phyloP scores from a whole-genome alignment of 2,888 invertebrate species.

The Meiosimyza decipiens region DNA sequence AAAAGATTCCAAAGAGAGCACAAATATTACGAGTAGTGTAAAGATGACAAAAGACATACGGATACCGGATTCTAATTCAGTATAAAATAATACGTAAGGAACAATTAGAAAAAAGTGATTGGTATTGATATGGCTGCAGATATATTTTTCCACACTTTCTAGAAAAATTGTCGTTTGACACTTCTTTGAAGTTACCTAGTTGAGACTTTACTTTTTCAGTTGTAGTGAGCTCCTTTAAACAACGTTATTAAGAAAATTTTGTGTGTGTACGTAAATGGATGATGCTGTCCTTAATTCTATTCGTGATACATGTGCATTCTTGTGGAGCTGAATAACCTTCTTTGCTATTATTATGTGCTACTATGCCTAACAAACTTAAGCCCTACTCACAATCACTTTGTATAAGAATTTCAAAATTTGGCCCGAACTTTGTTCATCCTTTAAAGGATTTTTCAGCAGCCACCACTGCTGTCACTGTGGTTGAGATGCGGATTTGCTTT shows the following conservation, averaged over 20 bases:
- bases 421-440: too few species aligned
- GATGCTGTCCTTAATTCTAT: neutral
- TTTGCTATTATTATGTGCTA: slow-evolving; percentile 17
- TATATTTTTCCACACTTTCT: too few species aligned
- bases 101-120: too few species aligned
- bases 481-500: slow-evolving; percentile 23
- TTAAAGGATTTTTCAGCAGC: slow-evolving; percentile 6
- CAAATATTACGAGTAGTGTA: too few species aligned
- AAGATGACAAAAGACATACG: too few species aligned
- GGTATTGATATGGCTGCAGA: too few species aligned
- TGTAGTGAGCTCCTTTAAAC: neutral
- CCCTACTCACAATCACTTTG: slow-evolving; percentile 11
- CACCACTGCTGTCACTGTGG: slow-evolving; percentile 22
- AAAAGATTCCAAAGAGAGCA: too few species aligned
- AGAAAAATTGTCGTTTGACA: too few species aligned
- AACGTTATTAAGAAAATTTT: neutral
- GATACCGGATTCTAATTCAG: too few species aligned
- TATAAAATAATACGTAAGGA: too few species aligned
- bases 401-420: neutral
- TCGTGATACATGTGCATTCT: slow-evolving; percentile 21
- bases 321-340: slow-evolving; percentile 18
- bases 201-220: too few species aligned
- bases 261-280: neutral
- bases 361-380: slow-evolving; percentile 16
- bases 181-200: neutral